phyloP scores from a whole-genome alignment of 2,113 vertebrate species.

The Erythrocercus mccallii region DNA sequence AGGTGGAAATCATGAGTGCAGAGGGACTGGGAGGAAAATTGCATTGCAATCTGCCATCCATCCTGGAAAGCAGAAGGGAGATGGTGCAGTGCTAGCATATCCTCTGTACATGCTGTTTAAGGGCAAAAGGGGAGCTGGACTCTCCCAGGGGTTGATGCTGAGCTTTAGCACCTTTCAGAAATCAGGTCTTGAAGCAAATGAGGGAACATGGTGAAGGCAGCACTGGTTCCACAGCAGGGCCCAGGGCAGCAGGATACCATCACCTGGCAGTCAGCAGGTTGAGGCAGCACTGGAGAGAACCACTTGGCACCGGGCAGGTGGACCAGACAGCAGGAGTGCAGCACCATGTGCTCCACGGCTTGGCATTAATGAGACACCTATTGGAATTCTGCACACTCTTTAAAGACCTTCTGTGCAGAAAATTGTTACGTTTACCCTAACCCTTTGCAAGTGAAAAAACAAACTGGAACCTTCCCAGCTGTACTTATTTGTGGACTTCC shows the following conservation, averaged over 20 bases:
- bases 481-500: background rate
- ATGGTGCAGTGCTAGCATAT: background rate
- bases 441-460: background rate
- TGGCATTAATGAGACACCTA: slow-evolving; percentile 71
- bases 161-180: background rate
- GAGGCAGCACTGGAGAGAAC: background rate
- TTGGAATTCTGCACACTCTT: slow-evolving; percentile 48
- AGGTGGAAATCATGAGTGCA: background rate
- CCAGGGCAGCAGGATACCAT: slow-evolving; percentile 39
- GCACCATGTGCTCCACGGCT: slow-evolving; percentile 5
- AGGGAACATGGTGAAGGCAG: background rate
- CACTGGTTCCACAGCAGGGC: background rate
- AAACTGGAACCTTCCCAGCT: background rate
- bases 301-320: slow-evolving; percentile 65
- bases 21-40: background rate
- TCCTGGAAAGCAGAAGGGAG: background rate
- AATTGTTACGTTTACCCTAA: slow-evolving; percentile 21
- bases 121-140: background rate
- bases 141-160: background rate
- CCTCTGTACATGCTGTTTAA: background rate
- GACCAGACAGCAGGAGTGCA: slow-evolving; percentile 61
- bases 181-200: background rate
- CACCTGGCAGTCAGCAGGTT: slow-evolving; percentile 47
- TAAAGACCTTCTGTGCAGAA: slow-evolving; percentile 35
- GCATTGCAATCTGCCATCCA: background rate